Evolutionary conservation across 2,113 vertebrate species (phyloP), one percentile per base, ranked within the genome.

Genomic region (Ifrita kowaldi): DNA sequence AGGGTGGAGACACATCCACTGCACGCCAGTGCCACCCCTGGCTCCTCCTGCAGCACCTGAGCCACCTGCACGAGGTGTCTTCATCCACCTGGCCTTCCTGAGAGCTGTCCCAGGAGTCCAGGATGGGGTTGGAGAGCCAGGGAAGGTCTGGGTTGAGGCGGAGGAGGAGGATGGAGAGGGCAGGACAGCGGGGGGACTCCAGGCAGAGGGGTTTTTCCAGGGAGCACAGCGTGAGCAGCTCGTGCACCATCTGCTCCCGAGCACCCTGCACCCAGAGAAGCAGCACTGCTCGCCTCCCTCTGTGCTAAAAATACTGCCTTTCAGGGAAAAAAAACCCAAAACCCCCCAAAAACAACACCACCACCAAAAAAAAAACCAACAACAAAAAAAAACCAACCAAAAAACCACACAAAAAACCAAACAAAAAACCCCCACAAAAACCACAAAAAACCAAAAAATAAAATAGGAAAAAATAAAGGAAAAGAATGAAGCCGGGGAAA

Each of bases 241-340:
- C 28, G 16, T 30, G 39, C 1, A 0, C 63, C 88, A 55, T 74
- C 88, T 94, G 90, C 88, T 92, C 47, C 56, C 0, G 16, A 27
- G 39, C 57, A 41, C 76, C 79, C 83, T 37, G 80, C 80, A 77
- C 41, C 35, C 82, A 46, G 86, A 3, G 0, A 83, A 14, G 46
- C 63, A 37, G 37, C 3, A 5, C 52, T 56, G 79, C 68, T 92
- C 39, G 33, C 68, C 35, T 70, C 68, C 68, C 68, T 63, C 60
- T 1, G 1, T 2, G 68, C 75, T 95, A 96, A 97, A 95, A 95
- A 95, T 87, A 93, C 9, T 67, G 21, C 19, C 27, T 37, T 37
- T 26, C 9, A 27, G 28, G 17, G 30, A 32, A 80, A 44, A 3
- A 46, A 32, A 33, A 63, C 33, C 3, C 11, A 47, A 47, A 47